phyloP scores from a whole-genome alignment of 2,888 invertebrate genomes.

The Amaurobius ferox region DNA sequence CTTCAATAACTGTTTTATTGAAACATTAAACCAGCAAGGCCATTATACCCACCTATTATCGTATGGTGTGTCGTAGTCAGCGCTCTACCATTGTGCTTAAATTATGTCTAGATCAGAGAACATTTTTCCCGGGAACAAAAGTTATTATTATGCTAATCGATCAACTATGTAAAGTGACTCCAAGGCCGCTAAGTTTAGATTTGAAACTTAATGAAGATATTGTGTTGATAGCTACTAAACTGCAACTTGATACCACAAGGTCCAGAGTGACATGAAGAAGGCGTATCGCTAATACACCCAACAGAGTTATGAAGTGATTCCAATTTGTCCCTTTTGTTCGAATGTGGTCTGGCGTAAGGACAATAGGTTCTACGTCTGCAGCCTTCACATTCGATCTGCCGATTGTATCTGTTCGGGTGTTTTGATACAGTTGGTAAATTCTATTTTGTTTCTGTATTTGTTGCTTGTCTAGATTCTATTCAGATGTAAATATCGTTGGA shows the following conservation, averaged over 20 bases:
- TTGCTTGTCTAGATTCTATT: too few species aligned
- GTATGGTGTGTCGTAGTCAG: background rate
- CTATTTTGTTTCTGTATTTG: background rate
- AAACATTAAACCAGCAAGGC: background rate
- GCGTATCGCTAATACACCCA: background rate
- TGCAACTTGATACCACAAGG: background rate
- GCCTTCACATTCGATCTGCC: background rate
- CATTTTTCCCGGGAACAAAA: background rate
- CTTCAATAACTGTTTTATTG: background rate
- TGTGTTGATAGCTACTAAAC: background rate
- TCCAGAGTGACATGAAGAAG: background rate
- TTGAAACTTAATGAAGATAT: slow-evolving; percentile 5
- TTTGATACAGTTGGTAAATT: too few species aligned
- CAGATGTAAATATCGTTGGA: too few species aligned
- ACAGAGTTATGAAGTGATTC: background rate
- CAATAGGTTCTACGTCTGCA: background rate
- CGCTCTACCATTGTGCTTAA: background rate
- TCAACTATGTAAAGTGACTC: background rate
- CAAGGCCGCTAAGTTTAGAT: slow-evolving; percentile 1
- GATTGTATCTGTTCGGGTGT: background rate
- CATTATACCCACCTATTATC: background rate
- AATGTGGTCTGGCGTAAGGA: background rate
- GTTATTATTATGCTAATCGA: slow-evolving; percentile 6
- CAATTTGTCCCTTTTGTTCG: slow-evolving; percentile 14
- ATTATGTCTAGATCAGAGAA: background rate